Evolutionary conservation across 2,797 vertebrate genomes (phyloP).

Genomic region (Pantherophis alleghaniensis): DNA sequence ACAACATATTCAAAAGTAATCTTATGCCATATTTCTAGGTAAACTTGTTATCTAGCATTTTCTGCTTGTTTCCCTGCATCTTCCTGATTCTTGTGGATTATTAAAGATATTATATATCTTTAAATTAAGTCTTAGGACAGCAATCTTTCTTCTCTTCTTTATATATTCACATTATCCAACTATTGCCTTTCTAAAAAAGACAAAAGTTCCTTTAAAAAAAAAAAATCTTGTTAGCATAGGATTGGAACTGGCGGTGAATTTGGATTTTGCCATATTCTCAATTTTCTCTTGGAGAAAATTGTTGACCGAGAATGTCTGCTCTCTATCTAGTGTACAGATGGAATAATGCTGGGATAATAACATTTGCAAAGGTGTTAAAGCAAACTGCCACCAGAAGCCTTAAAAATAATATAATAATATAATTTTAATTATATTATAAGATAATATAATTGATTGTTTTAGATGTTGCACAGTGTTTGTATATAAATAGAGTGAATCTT

Average conservation of each 20-base stretch:
- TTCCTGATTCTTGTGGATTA: neutral
- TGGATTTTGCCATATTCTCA: neutral
- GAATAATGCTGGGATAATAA: neutral
- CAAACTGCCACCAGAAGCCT: neutral
- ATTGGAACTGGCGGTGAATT: neutral
- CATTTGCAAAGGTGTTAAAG: neutral
- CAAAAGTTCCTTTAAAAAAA: neutral
- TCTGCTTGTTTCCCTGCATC: neutral
- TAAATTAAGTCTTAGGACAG: neutral
- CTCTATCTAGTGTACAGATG: neutral
- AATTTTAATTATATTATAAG: neutral
- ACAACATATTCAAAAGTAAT: neutral
- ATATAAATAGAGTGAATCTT: neutral
- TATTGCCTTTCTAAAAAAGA: neutral
- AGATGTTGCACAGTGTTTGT: neutral
- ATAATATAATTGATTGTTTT: neutral
- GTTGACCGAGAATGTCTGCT: neutral
- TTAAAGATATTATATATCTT: neutral
- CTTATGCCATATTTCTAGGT: neutral
- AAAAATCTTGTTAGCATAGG: neutral
- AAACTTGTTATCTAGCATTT: neutral
- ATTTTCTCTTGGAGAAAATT: neutral
- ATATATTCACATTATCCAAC: neutral
- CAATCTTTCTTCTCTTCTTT: neutral
- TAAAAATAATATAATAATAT: neutral